Evolutionary conservation across 2,797 vertebrate genomes (phyloP).

Genomic region (Megaceryle alcyon): DNA sequence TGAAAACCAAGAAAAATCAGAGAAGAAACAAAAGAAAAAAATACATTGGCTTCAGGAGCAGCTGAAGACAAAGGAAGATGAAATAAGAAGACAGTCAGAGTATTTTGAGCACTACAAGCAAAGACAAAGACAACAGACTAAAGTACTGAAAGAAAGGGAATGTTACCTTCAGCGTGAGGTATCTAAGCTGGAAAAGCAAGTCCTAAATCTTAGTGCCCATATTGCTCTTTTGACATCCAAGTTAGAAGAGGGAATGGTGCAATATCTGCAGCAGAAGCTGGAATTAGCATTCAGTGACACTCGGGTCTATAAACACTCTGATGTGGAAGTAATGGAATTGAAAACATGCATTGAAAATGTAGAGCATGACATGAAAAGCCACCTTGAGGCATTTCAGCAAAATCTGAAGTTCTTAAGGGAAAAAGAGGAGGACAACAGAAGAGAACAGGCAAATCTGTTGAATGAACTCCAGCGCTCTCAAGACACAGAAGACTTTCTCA

Average conservation of each 20-base stretch:
- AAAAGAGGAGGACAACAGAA: constrained; percentile 72
- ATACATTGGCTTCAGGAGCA: constrained; percentile 80
- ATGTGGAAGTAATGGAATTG: background rate
- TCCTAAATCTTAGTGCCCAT: constrained; percentile 77
- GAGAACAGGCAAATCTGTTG: constrained; percentile 65
- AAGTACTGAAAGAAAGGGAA: constrained; percentile 77
- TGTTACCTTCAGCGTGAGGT: constrained; percentile 77
- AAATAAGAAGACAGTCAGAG: constrained; percentile 81
- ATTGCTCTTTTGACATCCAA: constrained; percentile 61
- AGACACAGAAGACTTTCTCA: constrained; percentile 74
- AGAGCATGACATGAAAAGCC: constrained; percentile 70
- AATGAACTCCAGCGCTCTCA: constrained; percentile 77
- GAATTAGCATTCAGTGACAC: constrained; percentile 37
- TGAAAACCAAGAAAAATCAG: constrained; percentile 76
- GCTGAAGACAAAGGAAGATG: constrained; percentile 83
- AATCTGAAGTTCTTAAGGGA: constrained; percentile 77
- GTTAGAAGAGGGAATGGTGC: background rate
- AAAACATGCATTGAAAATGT: constrained; percentile 4
- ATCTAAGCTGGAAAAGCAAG: constrained; percentile 80
- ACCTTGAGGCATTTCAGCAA: constrained; percentile 76
- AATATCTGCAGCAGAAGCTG: background rate
- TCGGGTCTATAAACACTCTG: constrained; percentile 33
- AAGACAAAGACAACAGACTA: constrained; percentile 82
- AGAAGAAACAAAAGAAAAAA: constrained; percentile 78
- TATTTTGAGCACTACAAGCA: constrained; percentile 86